Conservation (phyloP, 2,888 invertebrate species). For the Vesta saturnalis region DNA sequence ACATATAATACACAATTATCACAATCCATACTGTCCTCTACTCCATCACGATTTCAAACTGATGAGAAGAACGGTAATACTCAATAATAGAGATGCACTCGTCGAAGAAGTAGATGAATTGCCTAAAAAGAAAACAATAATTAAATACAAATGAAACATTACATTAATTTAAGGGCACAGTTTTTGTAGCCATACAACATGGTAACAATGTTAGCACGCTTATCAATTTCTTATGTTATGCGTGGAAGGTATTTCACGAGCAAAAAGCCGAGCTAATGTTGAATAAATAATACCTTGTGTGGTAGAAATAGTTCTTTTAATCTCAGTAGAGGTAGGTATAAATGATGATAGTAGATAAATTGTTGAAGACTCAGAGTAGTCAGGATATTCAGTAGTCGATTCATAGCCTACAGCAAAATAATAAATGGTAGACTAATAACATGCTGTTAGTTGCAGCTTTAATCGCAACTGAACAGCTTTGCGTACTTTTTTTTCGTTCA, state of each 20-base stretch:
- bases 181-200: not conserved
- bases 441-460: slow-evolving; percentile 38
- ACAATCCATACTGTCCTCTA: not conserved
- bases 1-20: not conserved
- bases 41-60: not conserved
- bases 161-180: not conserved
- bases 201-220: not conserved
- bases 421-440: slow-evolving; percentile 36
- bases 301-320: slow-evolving; percentile 14
- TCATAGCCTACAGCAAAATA: slow-evolving; percentile 44
- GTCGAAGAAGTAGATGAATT: not conserved
- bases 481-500: not conserved
- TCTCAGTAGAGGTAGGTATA: slow-evolving; percentile 11
- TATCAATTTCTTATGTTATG: not conserved
- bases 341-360: slow-evolving; percentile 17
- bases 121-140: not conserved
- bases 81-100: not conserved
- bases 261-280: slow-evolving; percentile 18
- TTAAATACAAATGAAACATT: not conserved
- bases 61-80: not conserved
- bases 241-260: not conserved
- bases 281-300: slow-evolving; percentile 23
- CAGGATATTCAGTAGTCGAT: slow-evolving; percentile 36
- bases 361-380: slow-evolving; percentile 26
- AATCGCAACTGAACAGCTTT: slow-evolving; percentile 22